Conservation (phyloP, 2,797 vertebrate species). For the Etheostoma nigrum region DNA sequence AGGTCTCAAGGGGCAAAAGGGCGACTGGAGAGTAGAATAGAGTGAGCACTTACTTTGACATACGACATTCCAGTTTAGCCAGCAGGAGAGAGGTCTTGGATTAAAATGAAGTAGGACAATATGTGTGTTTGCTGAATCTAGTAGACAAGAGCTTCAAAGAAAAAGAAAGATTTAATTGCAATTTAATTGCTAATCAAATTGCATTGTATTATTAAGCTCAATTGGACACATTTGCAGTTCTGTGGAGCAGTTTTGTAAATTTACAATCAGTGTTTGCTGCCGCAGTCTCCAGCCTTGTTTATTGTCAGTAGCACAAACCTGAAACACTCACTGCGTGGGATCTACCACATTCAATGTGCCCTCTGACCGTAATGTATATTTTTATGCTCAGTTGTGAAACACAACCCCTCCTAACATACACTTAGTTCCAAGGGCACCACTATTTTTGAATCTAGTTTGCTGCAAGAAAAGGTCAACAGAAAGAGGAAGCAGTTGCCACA, state of each 20-base stretch:
- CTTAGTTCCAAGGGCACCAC: constrained; percentile 16
- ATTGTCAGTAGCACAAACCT: constrained; percentile 31
- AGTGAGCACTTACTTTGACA: constrained; percentile 45
- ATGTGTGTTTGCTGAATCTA: constrained; percentile 8
- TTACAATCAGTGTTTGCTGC: not conserved
- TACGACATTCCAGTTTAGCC: constrained; percentile 25
- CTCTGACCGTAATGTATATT: constrained; percentile 40
- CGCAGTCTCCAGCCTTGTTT: constrained; percentile 15
- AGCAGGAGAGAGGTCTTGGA: constrained; percentile 15
- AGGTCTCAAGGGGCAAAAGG: constrained; percentile 22
- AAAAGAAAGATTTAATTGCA: not conserved
- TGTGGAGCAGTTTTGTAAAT: not conserved
- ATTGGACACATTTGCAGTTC: not conserved
- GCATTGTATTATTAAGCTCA: constrained; percentile 2
- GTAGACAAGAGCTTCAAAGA: not conserved
- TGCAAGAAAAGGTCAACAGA: constrained; percentile 50
- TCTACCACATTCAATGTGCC: constrained; percentile 23
- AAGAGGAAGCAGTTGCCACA: constrained; percentile 20
- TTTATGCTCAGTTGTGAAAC: constrained; percentile 24
- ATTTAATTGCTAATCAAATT: not conserved
- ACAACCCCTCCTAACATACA: constrained; percentile 14
- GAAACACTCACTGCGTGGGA: constrained; percentile 17
- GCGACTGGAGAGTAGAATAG: constrained; percentile 14
- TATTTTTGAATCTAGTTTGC: constrained; percentile 38
- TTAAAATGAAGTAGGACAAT: not conserved